Conservation (phyloP, 2,888 invertebrate species). For the Pristionchus japonicus region DNA sequence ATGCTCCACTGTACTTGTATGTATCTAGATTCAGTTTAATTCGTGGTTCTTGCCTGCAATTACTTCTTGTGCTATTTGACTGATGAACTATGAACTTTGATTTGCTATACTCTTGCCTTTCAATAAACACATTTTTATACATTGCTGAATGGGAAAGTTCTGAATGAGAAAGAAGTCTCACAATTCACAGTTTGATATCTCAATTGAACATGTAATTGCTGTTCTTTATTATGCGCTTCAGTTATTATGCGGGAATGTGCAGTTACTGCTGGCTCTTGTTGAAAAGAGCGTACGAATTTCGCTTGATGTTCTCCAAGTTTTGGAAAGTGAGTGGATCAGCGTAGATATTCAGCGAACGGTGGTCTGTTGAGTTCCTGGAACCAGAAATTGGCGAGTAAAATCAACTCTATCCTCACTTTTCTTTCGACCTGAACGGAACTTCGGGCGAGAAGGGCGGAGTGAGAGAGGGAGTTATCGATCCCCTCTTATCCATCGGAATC, state of each 20-base stretch:
- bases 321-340: conserved; percentile 41
- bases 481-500: not conserved
- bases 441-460: not conserved
- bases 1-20: no score
- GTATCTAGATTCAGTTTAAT: no score
- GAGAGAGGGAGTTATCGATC: not conserved
- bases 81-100: no score
- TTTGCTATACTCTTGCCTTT: no score
- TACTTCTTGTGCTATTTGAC: no score
- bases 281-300: conserved; percentile 34
- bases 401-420: not conserved
- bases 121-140: no score
- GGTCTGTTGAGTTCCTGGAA: not conserved
- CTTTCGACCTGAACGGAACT: not conserved
- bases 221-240: not conserved
- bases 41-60: no score
- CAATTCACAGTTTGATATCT: not conserved
- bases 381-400: not conserved
- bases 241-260: not conserved
- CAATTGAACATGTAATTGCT: not conserved
- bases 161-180: no score
- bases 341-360: not conserved
- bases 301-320: conserved; percentile 42
- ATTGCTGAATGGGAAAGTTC: no score
- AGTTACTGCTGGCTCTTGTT: not conserved